A percentile compares a stretch with the other conserved stretches of the same genome.
Conservation (phyloP, 2,113 vertebrate species). For the Elephantulus edwardii region DNA sequence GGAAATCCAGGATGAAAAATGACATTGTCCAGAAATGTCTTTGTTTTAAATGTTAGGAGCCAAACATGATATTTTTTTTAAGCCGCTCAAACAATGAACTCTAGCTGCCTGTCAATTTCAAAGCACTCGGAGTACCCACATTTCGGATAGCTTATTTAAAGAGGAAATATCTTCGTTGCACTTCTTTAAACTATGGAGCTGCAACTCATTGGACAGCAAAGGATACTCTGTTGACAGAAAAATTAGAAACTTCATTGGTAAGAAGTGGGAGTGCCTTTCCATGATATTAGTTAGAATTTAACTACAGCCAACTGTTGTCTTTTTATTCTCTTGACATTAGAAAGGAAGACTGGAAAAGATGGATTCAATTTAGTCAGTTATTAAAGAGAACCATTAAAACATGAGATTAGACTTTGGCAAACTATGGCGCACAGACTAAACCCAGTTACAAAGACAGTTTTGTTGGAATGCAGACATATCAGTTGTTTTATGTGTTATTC, state of each 20-base stretch:
- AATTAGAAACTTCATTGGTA: slow-evolving; percentile 1
- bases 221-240: slow-evolving; percentile 17
- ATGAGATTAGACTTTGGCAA: not conserved
- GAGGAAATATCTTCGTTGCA: not conserved
- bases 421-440: not conserved
- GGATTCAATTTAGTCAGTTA: slow-evolving; percentile 43
- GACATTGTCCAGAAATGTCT: slow-evolving; percentile 28
- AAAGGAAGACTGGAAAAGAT: slow-evolving; percentile 45
- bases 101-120: not conserved
- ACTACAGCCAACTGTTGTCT: slow-evolving; percentile 28
- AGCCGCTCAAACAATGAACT: slow-evolving; percentile 2
- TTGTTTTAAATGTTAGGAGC: not conserved
- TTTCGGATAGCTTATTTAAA: slow-evolving; percentile 3
- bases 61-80: not conserved
- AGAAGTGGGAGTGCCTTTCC: slow-evolving; percentile 35
- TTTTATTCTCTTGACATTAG: slow-evolving; percentile 11
- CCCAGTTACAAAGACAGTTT: not conserved
- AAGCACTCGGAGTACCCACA: not conserved
- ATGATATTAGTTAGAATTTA: slow-evolving; percentile 33
- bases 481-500: not conserved
- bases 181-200: not conserved
- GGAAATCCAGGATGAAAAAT: slow-evolving; percentile 1
- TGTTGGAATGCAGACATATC: not conserved
- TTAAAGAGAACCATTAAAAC: slow-evolving; percentile 2
- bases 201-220: not conserved